Conservation (phyloP, 2,797 vertebrate genomes). For the Parauchenoglanis punctatus region DNA sequence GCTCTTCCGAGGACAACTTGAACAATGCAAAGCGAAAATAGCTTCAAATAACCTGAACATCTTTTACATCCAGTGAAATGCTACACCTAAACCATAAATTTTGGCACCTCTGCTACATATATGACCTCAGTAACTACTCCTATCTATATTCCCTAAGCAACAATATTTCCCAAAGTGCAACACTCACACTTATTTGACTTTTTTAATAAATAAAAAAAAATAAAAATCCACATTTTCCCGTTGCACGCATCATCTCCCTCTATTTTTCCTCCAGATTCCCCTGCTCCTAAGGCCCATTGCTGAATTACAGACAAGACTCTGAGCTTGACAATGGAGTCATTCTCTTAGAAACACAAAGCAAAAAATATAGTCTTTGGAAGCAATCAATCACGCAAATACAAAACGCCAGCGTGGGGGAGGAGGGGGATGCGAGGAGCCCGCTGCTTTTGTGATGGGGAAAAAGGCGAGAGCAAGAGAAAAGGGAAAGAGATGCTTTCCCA, state of each 20-base stretch:
- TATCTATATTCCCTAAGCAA: neutral
- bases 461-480: slow-evolving; percentile 4
- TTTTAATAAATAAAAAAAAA: neutral
- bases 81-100: neutral
- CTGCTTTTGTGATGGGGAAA: slow-evolving; percentile 57
- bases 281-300: slow-evolving; percentile 36
- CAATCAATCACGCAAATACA: slow-evolving; percentile 63
- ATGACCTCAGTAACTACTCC: neutral
- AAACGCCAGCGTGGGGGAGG: slow-evolving; percentile 50
- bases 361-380: slow-evolving; percentile 56
- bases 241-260: slow-evolving; percentile 1
- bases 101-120: neutral
- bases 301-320: slow-evolving; percentile 50
- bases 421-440: slow-evolving; percentile 48
- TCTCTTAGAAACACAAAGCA: slow-evolving; percentile 61
- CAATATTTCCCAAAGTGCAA: neutral
- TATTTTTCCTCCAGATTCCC: slow-evolving; percentile 37
- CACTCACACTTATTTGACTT: neutral
- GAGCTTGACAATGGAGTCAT: slow-evolving; percentile 59
- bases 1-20: neutral
- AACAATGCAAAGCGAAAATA: neutral
- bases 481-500: slow-evolving; percentile 37
- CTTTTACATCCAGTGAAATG: neutral
- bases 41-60: neutral
- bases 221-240: slow-evolving; percentile 19